Evolutionary conservation across 2,888 invertebrate genomes (phyloP), one percentile per base, ranked within the genome.

Genomic region (Cryptophagus acutangulus): DNA sequence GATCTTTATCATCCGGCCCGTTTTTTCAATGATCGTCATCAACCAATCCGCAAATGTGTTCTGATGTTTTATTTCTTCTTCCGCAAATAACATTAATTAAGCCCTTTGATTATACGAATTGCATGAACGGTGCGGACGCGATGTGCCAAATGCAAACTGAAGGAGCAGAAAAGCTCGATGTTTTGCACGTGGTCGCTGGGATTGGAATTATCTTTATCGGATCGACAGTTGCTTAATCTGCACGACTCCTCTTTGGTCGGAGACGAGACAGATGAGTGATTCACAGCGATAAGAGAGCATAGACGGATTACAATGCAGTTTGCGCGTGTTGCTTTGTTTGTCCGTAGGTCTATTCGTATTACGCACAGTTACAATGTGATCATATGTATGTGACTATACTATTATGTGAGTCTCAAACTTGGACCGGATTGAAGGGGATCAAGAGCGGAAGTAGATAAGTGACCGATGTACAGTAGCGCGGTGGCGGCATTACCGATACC

Each of bases 361-460:
- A n/a, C n/a, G n/a, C n/a, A n/a, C n/a, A n/a, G n/a, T n/a, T n/a
- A n/a, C n/a, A n/a, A n/a, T n/a, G n/a, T n/a, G n/a, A n/a, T n/a
- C n/a, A n/a, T n/a, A n/a, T n/a, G n/a, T n/a, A n/a, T n/a, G n/a
- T n/a, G n/a, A n/a, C n/a, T n/a, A n/a, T n/a, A n/a, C n/a, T n/a
- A n/a, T n/a, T n/a, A n/a, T n/a, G n/a, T n/a, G n/a, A n/a, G n/a
- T n/a, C n/a, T n/a, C n/a, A 12, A 40, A 26, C 18, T 33, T 29
- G 44, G 45, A 58, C 55, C 59, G 61, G 60, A 64, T 63, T 62
- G 60, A 62, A 59, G 57, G 56, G 24, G 61, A 61, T 62, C 62
- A 63, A 57, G 59, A 62, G 52, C 57, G 56, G 57, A 61, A 61
- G 56, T 54, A 63, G 59, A 62, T 62, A 62, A 61, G 58, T 57